Conservation (phyloP, 1,140 invertebrate genomes). For the Vollenhovia emeryi region DNA sequence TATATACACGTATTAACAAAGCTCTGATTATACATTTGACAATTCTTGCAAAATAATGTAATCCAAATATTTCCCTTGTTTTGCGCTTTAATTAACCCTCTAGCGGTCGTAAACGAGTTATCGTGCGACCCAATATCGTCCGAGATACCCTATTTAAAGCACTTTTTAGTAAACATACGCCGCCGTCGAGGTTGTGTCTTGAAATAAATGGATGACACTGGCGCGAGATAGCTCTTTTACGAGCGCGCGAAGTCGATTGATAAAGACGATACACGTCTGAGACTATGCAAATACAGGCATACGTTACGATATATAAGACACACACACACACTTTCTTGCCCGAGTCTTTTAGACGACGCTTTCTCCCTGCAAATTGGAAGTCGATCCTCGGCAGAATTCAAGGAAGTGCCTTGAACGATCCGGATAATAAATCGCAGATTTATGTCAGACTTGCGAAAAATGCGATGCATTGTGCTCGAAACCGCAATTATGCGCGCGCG, state of each 20-base stretch:
- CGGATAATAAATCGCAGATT: constrained; percentile 11
- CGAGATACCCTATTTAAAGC: background rate
- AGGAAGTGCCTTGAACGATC: background rate
- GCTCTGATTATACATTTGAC: background rate
- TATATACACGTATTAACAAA: background rate
- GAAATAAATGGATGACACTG: background rate
- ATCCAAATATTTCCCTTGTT: background rate
- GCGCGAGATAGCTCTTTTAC: constrained; percentile 10
- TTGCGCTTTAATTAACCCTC: background rate
- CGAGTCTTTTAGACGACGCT: background rate
- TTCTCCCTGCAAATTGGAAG: background rate
- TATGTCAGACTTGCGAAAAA: constrained; percentile 14
- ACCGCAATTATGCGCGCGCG: constrained; percentile 32
- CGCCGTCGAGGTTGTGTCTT: background rate
- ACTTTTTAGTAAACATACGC: background rate
- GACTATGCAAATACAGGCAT: background rate
- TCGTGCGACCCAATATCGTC: background rate
- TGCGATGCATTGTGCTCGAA: constrained; percentile 15
- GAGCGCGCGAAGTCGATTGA: constrained; percentile 1
- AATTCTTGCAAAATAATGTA: background rate
- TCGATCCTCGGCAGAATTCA: background rate
- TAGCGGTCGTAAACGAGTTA: background rate
- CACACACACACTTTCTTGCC: background rate
- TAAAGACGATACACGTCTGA: constrained; percentile 3
- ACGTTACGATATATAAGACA: background rate